Evolutionary conservation across 2,797 vertebrate genomes (phyloP).

Genomic region (Liparis tanakae): DNA sequence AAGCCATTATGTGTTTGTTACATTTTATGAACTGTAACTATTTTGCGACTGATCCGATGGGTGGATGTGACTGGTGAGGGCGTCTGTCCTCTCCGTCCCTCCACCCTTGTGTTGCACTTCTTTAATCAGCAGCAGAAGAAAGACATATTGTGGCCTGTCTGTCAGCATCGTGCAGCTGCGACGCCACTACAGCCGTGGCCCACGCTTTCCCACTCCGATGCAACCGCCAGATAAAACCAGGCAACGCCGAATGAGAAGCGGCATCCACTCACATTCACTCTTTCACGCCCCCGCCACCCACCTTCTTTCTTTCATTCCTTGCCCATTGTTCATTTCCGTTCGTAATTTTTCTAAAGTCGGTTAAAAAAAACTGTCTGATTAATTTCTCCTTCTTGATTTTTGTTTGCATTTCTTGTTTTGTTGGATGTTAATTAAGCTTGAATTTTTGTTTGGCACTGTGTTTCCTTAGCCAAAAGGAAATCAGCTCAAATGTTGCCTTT

Average conservation of each 20-base stretch:
- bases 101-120: constrained; percentile 71
- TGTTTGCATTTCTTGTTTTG: constrained; percentile 80
- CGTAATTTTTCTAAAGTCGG: constrained; percentile 66
- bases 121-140: constrained; percentile 85
- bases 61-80: constrained; percentile 47
- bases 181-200: constrained; percentile 71
- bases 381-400: constrained; percentile 82
- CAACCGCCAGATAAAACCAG: constrained; percentile 73
- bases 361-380: constrained; percentile 78
- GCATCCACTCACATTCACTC: constrained; percentile 62
- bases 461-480: constrained; percentile 79
- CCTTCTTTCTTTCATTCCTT: constrained; percentile 70
- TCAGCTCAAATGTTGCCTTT: constrained; percentile 61
- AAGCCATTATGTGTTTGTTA: constrained; percentile 34
- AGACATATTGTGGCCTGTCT: constrained; percentile 81
- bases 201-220: constrained; percentile 78
- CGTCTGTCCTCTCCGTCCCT: constrained; percentile 58
- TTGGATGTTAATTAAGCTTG: constrained; percentile 80
- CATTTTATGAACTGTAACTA: constrained; percentile 44
- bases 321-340: constrained; percentile 83
- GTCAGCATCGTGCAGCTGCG: constrained; percentile 73
- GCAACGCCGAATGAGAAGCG: constrained; percentile 69
- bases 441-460: constrained; percentile 75
- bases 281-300: constrained; percentile 56
- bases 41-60: constrained; percentile 27